Percentiles rank a stretch among this genome's conserved stretches.
Evolutionary conservation across 64 coral and sea anemone species (phyloP).

Genomic region (Anthopleura sola): DNA sequence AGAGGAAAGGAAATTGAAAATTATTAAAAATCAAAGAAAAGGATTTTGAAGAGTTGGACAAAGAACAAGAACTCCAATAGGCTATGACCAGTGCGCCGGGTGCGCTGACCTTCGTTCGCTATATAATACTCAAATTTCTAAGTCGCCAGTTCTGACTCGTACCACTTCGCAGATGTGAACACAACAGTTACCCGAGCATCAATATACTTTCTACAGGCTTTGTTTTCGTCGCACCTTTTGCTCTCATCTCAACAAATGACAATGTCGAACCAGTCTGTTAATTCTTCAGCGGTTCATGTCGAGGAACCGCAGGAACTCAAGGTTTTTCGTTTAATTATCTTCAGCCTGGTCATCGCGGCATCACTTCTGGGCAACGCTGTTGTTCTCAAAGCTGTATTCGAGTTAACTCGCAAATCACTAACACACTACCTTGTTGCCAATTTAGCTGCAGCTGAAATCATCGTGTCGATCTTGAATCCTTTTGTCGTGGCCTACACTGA

Average conservation of each 20-base stretch:
- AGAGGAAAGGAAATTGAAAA: background rate
- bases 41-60: background rate
- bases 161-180: background rate
- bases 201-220: background rate
- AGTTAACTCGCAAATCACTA: slow-evolving; percentile 28
- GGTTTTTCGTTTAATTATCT: slow-evolving; percentile 21
- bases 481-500: slow-evolving; percentile 27
- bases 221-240: background rate
- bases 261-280: background rate
- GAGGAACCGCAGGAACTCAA: slow-evolving; percentile 4
- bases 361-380: slow-evolving; percentile 41
- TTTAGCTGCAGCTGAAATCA: slow-evolving; percentile 30
- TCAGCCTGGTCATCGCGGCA: background rate
- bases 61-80: slow-evolving; percentile 3
- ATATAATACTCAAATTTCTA: slow-evolving; percentile 5
- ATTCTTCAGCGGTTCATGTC: background rate
- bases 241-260: background rate
- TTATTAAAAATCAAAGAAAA: background rate
- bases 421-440: slow-evolving; percentile 45
- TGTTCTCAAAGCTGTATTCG: slow-evolving; percentile 37
- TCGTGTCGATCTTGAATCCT: slow-evolving; percentile 10
- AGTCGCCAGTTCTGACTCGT: background rate
- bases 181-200: background rate
- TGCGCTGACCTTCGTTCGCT: background rate
- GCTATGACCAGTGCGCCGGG: background rate